A percentile compares a stretch with the other conserved stretches of the same genome.
These are phyloP conservation scores for Drosophila orosa DNA, from an alignment of 1,140 invertebrate species.

Conservation along the genomic window DNA sequence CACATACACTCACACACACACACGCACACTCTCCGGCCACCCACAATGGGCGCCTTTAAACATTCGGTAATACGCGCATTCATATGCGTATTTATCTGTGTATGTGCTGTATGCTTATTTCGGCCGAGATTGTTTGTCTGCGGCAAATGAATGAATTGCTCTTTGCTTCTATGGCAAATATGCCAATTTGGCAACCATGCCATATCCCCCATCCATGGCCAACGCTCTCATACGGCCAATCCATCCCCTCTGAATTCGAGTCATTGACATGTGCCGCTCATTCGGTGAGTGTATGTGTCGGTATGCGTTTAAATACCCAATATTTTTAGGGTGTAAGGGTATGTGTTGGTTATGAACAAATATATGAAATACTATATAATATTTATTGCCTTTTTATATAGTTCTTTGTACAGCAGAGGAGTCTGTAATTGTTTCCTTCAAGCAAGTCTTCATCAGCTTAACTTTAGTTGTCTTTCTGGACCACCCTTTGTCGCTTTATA, in stretches of 20 bases:
- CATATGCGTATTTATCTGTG: conserved; percentile 71
- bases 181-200: conserved; percentile 67
- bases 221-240: conserved; percentile 2
- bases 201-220: conserved; percentile 10
- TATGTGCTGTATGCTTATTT: conserved; percentile 58
- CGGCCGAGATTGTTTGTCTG: conserved; percentile 76
- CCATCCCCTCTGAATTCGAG: conserved; percentile 32
- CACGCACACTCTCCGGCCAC: not conserved
- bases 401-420: not conserved
- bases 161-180: conserved; percentile 75
- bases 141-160: conserved; percentile 80
- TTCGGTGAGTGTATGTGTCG: conserved; percentile 31
- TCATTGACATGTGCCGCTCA: conserved; percentile 71
- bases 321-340: not conserved
- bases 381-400: not conserved
- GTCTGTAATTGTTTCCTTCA: not conserved
- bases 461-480: not conserved
- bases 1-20: not conserved
- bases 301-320: conserved; percentile 18
- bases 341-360: not conserved
- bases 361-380: not conserved
- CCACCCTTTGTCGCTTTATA: not conserved
- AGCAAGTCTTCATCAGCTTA: not conserved
- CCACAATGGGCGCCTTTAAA: conserved; percentile 40
- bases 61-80: conserved; percentile 78